A percentile compares a stretch with the other conserved stretches of the same genome.
Evolutionary conservation across 2,113 vertebrate species (phyloP).

Genomic region (Catagonus wagneri): DNA sequence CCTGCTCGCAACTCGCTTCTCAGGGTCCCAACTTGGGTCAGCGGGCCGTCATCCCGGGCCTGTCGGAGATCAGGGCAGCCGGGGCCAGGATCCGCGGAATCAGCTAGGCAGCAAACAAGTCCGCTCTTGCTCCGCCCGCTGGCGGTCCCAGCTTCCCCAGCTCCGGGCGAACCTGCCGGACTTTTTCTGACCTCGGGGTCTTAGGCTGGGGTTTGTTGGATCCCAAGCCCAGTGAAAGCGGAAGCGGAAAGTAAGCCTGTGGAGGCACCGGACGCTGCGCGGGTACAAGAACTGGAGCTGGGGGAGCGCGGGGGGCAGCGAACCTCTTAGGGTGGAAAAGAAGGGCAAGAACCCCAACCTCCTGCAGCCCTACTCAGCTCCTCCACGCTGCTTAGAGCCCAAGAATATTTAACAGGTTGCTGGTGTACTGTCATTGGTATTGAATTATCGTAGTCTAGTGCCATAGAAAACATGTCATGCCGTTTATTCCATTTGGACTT

Average conservation of each 20-base stretch:
- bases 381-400: not conserved
- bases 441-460: not conserved
- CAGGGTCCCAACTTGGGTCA: too few species aligned
- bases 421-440: not conserved
- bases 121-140: accelerated
- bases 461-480: not conserved
- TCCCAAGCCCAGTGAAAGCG: not conserved
- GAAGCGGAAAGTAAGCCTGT: not conserved
- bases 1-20: accelerated
- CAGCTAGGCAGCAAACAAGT: accelerated
- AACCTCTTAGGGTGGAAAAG: accelerated
- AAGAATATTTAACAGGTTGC: not conserved
- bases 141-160: not conserved
- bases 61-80: not conserved
- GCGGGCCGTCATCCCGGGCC: accelerated
- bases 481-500: constrained; percentile 2
- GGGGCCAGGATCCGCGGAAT: not conserved
- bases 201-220: not conserved
- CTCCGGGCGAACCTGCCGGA: accelerated
- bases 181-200: not conserved
- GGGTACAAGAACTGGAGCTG: accelerated
- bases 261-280: accelerated
- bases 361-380: not conserved
- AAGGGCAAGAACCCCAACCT: accelerated
- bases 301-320: accelerated